Base-by-base conservation (phyloP, 2,113 vertebrate genomes). In the Athene noctua region DNA sequence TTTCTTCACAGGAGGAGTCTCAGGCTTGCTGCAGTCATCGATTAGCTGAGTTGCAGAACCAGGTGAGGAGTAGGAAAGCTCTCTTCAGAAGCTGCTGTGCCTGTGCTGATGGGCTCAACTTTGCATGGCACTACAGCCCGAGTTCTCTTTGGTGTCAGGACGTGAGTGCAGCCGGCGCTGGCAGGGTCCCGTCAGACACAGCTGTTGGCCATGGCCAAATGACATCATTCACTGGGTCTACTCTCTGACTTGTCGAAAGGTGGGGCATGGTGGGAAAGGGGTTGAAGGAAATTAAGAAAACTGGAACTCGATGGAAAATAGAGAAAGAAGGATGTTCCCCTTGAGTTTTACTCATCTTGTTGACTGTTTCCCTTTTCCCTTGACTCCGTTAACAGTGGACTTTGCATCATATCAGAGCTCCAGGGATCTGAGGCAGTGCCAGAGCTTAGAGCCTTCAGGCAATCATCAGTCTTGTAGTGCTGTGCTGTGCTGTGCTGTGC, bases 1-100 rank as follows among this genome's bases (percentile, higher is more conserved):
- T 93, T 72, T n/a, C 47, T 95, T 91, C 38, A 44, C 92, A 95
- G 88, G 84, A 86, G 72, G 40, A 65, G 20, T 80, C 40, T 67
- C 77, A 67, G 3, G 10, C 11, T 15, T 12, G 3, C 62, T 91
- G 88, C 77, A 75, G 27, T 57, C 27, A 20, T 36, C 62, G 2
- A 13, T 54, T 80, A 61, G 42, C 61, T 25, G 95, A 95, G 57
- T 38, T 96, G 36, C 88, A 91, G 88, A 71, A 52, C 34, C 91
- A 93, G 95, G 91, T 96, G 51, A 96, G 95, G 6, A 90, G 32
- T 25, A 65, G 55, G 57, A 74, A 75, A 15, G 16, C 12, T 57
- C 23, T 58, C 10, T 10, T 26, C 42, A 20, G n/a, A 26, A 57
- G 58, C 72, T 20, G 25, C 52, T 44, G 16, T 63, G 78, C 30